Conservation (phyloP, 2,113 vertebrate species). For the Spilogale gracilis region DNA sequence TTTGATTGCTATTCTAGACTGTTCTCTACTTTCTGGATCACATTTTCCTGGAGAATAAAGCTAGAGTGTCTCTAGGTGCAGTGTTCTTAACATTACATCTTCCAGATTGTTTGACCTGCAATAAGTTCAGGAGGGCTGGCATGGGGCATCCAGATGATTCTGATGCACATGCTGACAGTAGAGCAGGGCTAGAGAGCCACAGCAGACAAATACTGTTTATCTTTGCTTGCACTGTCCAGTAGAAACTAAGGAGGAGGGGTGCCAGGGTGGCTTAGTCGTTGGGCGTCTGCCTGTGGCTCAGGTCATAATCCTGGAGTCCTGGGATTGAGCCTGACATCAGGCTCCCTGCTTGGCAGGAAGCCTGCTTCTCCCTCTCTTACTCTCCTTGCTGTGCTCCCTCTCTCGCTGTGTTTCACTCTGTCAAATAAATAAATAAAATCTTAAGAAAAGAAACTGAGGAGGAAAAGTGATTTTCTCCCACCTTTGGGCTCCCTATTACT, state of each 20-base stretch:
- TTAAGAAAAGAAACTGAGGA: not conserved
- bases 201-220: not conserved
- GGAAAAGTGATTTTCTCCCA: not conserved
- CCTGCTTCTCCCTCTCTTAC: too few species aligned
- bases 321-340: too few species aligned
- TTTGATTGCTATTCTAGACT: conserved; percentile 16
- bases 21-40: not conserved
- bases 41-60: not conserved
- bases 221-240: not conserved
- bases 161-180: not conserved
- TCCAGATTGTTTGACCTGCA: not conserved
- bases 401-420: too few species aligned
- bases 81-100: not conserved
- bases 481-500: not conserved
- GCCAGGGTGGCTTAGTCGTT: too few species aligned
- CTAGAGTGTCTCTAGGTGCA: not conserved
- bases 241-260: not conserved
- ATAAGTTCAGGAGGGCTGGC: not conserved
- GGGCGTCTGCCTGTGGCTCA: too few species aligned
- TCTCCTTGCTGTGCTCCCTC: too few species aligned
- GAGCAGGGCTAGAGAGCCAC: not conserved
- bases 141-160: not conserved
- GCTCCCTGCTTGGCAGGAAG: too few species aligned
- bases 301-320: too few species aligned
- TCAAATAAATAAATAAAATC: too few species aligned